Evolutionary conservation across 2,888 invertebrate genomes (phyloP), one percentile per base, ranked within the genome.

Genomic region (Penaeus monodon): DNA sequence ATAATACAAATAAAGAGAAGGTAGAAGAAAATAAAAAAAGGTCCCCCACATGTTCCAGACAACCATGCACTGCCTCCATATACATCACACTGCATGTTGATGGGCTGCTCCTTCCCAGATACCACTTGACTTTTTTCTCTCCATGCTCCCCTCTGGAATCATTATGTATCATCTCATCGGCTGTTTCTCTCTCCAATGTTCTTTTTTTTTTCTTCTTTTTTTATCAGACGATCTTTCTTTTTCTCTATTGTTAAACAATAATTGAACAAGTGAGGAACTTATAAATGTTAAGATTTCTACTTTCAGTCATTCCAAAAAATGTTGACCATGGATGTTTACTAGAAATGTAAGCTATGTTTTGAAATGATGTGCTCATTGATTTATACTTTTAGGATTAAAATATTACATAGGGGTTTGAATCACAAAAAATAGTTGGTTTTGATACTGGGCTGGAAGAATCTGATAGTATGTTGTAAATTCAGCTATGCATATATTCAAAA

Each of bases 131-230:
- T 44, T 77, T 57, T 70, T 80, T 80, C 63, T 80, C 74, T 80
- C 76, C 79, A 80, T 85, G 85, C 85, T 85, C 85, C 85, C 85
- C 85, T 85, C 80, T 80, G 74, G 79, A 80, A 27, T 77, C 77
- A 77, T 77, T n/a, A 44, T 27, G 22, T 77, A 27, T 74, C n/a
- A 82, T 49, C 78, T 49, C 66, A 68, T 49, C 57, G 84, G 64
- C 44, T 66, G 20, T 49, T 77, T 57, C 44, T n/a, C 84, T 77
- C 84, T 44, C 29, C 77, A 57, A 17, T 20, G 57, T 57, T 57
- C 17, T 57, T 57, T 57, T 57, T 14, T 49, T 38, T 38, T 38
- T 6, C 33, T 3, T 38, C 7, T 14, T 49, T 49, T 17, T 57
- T 57, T 57, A 57, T 57, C 57, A 57, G 57, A 57, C 57, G 57